phyloP scores from a whole-genome alignment of 2,888 invertebrate genomes.

The Macaria notata region DNA sequence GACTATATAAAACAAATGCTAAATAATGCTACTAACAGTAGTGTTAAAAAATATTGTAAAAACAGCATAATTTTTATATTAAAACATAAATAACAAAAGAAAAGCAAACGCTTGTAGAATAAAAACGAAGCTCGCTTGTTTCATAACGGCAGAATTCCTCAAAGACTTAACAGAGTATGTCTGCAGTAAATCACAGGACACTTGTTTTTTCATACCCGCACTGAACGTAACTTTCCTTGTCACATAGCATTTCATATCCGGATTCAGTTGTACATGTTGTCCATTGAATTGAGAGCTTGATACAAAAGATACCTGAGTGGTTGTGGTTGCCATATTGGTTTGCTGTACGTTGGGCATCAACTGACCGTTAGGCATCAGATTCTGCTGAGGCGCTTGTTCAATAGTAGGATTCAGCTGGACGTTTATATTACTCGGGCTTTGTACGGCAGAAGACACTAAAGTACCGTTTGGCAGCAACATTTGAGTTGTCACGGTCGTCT shows the following conservation, averaged over 20 bases:
- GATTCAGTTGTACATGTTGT: conserved; percentile 19
- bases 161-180: conserved; percentile 18
- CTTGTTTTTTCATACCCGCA: conserved; percentile 16
- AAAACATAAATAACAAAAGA: neutral
- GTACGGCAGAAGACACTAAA: neutral
- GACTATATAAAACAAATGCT: too few species aligned
- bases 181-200: conserved; percentile 26
- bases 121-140: neutral
- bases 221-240: conserved; percentile 6
- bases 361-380: too few species aligned
- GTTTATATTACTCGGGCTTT: too few species aligned
- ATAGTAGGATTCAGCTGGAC: too few species aligned
- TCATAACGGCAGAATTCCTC: neutral
- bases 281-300: conserved; percentile 25
- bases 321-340: neutral
- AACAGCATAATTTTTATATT: too few species aligned
- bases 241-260: conserved; percentile 30
- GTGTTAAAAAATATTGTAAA: too few species aligned
- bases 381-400: too few species aligned
- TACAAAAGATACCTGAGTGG: neutral
- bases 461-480: conserved; percentile 14
- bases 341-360: too few species aligned
- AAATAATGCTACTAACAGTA: too few species aligned
- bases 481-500: conserved; percentile 7
- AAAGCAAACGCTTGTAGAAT: conserved; percentile 3